These are phyloP conservation scores for Diachasmimorpha longicaudata DNA, from an alignment of 1,140 invertebrate species.

Conservation along the genomic window DNA sequence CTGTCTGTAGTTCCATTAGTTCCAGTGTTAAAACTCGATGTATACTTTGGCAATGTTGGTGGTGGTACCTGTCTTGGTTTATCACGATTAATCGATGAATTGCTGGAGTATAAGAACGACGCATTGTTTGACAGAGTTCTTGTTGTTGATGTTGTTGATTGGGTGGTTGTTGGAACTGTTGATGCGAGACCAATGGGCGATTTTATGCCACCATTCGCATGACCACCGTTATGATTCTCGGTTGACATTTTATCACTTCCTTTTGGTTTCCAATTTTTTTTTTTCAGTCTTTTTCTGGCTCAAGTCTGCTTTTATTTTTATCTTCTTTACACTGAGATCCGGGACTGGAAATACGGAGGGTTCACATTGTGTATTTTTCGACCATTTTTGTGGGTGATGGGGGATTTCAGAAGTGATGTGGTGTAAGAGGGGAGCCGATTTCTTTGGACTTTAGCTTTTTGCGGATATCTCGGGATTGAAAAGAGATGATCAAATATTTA, in stretches of 20 bases:
- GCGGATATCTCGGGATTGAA: too few species aligned
- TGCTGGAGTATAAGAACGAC: slow-evolving; percentile 61
- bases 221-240: slow-evolving; percentile 54
- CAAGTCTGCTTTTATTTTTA: neutral
- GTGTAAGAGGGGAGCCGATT: too few species aligned
- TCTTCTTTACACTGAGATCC: too few species aligned
- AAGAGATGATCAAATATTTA: too few species aligned
- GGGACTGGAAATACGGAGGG: too few species aligned
- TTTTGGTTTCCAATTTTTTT: neutral
- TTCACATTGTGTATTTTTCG: too few species aligned
- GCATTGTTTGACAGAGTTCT: slow-evolving; percentile 47
- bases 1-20: slow-evolving; percentile 62
- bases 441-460: too few species aligned
- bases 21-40: slow-evolving; percentile 66
- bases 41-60: slow-evolving; percentile 72
- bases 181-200: slow-evolving; percentile 40
- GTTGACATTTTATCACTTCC: slow-evolving; percentile 44
- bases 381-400: too few species aligned
- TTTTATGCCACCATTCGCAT: slow-evolving; percentile 48
- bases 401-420: too few species aligned
- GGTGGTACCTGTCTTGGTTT: slow-evolving; percentile 66
- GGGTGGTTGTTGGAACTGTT: neutral
- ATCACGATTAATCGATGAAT: slow-evolving; percentile 52
- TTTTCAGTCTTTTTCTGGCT: neutral
- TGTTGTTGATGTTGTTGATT: slow-evolving; percentile 14